Evolutionary conservation across 2,113 vertebrate species (phyloP).

Genomic region (Neogobius melanostomus): DNA sequence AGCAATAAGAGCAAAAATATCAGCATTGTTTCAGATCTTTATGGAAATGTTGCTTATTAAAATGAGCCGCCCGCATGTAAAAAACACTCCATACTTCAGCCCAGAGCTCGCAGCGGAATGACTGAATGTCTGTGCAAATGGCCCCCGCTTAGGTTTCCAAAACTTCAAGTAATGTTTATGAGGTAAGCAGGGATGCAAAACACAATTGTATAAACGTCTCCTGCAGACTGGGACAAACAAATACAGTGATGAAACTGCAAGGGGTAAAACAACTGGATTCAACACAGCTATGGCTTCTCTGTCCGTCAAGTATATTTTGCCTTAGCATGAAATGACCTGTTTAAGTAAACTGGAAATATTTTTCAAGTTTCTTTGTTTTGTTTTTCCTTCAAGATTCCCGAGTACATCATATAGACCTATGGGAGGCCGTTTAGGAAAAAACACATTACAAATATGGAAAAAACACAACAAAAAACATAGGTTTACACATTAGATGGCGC

Average conservation of each 20-base stretch:
- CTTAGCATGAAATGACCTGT: too few species aligned
- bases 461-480: too few species aligned
- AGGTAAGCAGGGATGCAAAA: neutral
- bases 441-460: too few species aligned
- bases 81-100: slow-evolving; percentile 18
- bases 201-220: neutral
- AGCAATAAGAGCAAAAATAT: neutral
- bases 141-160: slow-evolving; percentile 17
- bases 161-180: slow-evolving; percentile 10
- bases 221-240: neutral
- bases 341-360: too few species aligned
- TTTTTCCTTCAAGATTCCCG: too few species aligned
- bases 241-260: neutral
- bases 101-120: neutral
- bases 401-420: too few species aligned
- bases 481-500: too few species aligned
- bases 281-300: neutral
- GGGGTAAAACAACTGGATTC: neutral
- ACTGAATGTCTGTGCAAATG: slow-evolving; percentile 12
- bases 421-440: too few species aligned
- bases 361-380: too few species aligned
- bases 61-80: slow-evolving; percentile 3
- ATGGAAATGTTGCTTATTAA: slow-evolving; percentile 3
- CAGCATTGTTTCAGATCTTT: slow-evolving; percentile 8
- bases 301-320: neutral